phyloP scores from a whole-genome alignment of 2,888 invertebrate species.

The Torymus texanus region DNA sequence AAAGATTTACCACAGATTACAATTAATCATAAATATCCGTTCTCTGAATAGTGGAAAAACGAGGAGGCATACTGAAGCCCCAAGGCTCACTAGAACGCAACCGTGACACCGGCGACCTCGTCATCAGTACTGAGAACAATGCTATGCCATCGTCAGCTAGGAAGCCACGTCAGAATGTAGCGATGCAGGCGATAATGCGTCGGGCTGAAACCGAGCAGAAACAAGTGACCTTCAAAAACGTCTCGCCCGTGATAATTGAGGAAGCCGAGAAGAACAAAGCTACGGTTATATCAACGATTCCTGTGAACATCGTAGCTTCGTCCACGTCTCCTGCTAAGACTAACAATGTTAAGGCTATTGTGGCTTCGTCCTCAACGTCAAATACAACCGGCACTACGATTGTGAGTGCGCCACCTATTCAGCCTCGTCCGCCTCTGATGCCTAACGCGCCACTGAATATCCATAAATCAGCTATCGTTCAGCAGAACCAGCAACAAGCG shows the following conservation, averaged over 20 bases:
- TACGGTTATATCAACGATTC: neutral
- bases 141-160: constrained; percentile 59
- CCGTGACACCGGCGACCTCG: constrained; percentile 71
- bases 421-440: constrained; percentile 61
- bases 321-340: constrained; percentile 29
- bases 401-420: constrained; percentile 49
- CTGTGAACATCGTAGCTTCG: constrained; percentile 1
- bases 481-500: constrained; percentile 30
- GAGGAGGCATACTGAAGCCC: constrained; percentile 84
- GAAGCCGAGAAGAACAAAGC: constrained; percentile 56
- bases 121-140: constrained; percentile 61
- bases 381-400: constrained; percentile 1
- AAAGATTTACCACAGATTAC: too few relatives aligned
- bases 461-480: constrained; percentile 23
- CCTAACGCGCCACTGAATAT: constrained; percentile 53
- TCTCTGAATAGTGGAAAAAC: constrained; percentile 76
- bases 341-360: constrained; percentile 31
- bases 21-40: neutral
- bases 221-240: constrained; percentile 76
- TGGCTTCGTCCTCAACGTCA: constrained; percentile 15
- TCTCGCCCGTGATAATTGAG: constrained; percentile 68
- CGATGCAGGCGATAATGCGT: constrained; percentile 85
- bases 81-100: constrained; percentile 83
- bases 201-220: constrained; percentile 83
- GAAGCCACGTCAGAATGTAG: constrained; percentile 83